Evolutionary conservation across 2,888 invertebrate genomes (phyloP).

Genomic region (Trichopoda pennipes): DNA sequence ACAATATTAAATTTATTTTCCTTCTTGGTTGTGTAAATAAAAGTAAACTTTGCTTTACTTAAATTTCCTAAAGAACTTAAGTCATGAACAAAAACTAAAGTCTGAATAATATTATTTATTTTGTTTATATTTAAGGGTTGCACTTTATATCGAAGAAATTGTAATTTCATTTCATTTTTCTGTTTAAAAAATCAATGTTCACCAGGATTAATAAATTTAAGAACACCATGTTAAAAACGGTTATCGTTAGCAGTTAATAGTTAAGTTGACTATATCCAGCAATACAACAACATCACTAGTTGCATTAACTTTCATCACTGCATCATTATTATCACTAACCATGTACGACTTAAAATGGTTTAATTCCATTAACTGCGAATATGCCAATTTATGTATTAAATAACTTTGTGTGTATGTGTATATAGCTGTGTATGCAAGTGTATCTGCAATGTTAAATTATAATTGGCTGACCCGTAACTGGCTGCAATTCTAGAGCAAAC

Average conservation of each 20-base stretch:
- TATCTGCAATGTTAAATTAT: not conserved
- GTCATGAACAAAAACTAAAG: conserved; percentile 20
- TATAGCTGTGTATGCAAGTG: not conserved
- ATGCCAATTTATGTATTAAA: no score
- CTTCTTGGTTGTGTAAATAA: not conserved
- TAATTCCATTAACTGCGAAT: conserved; percentile 41
- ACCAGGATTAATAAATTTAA: conserved; percentile 7
- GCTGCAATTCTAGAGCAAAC: no score
- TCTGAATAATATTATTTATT: conserved; percentile 30
- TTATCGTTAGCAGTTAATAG: conserved; percentile 1
- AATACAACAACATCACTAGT: not conserved
- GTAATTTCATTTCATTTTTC: not conserved
- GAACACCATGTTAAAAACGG: not conserved
- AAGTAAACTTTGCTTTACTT: not conserved
- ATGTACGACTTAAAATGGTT: conserved; percentile 30
- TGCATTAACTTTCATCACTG: not conserved
- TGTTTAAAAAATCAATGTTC: not conserved
- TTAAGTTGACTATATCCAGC: not conserved
- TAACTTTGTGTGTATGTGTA: not conserved
- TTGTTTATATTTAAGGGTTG: not conserved
- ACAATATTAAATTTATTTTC: not conserved
- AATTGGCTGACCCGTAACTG: no score
- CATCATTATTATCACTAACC: conserved; percentile 15
- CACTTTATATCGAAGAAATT: not conserved
- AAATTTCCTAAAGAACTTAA: not conserved